Percentiles rank a stretch among this genome's conserved stretches.
Evolutionary conservation across 2,113 vertebrate genomes (phyloP).

Genomic region (Xiphophorus hellerii): DNA sequence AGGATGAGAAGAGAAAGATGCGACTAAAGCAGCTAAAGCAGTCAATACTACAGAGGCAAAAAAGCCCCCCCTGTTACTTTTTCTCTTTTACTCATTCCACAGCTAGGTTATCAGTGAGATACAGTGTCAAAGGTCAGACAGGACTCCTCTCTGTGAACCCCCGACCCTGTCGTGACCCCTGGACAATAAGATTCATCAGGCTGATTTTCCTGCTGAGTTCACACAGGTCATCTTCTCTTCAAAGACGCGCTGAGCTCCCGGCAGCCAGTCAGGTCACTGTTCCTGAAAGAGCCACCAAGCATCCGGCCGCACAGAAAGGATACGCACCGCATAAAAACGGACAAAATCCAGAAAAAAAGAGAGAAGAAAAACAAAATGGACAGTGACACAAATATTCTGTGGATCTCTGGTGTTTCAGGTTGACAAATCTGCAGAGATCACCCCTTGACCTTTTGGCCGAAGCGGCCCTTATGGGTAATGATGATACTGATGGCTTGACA

Average conservation of each 20-base stretch:
- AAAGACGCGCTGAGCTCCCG: slow-evolving; percentile 56
- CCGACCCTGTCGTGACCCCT: slow-evolving; percentile 59
- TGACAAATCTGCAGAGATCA: slow-evolving; percentile 67
- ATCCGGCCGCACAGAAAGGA: background rate
- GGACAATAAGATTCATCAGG: slow-evolving; percentile 69
- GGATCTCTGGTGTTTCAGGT: slow-evolving; percentile 50
- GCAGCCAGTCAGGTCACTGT: slow-evolving; percentile 34
- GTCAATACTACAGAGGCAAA: background rate
- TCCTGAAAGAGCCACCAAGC: slow-evolving; percentile 27
- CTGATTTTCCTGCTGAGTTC: slow-evolving; percentile 54
- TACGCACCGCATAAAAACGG: background rate
- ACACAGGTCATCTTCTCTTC: slow-evolving; percentile 60
- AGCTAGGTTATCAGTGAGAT: slow-evolving; percentile 60
- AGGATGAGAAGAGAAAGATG: background rate
- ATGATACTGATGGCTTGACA: slow-evolving; percentile 80
- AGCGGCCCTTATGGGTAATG: slow-evolving; percentile 75
- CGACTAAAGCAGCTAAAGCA: background rate
- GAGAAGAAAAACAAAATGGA: background rate
- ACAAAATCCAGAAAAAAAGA: background rate
- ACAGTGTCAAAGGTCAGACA: slow-evolving; percentile 64
- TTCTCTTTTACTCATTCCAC: slow-evolving; percentile 58
- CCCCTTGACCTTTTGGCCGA: slow-evolving; percentile 74
- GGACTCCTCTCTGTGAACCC: slow-evolving; percentile 67
- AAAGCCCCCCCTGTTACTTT: slow-evolving; percentile 27
- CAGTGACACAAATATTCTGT: slow-evolving; percentile 57